These are phyloP conservation scores for Merluccius polli DNA, from an alignment of 2,797 vertebrate species.

Conservation along the genomic window DNA sequence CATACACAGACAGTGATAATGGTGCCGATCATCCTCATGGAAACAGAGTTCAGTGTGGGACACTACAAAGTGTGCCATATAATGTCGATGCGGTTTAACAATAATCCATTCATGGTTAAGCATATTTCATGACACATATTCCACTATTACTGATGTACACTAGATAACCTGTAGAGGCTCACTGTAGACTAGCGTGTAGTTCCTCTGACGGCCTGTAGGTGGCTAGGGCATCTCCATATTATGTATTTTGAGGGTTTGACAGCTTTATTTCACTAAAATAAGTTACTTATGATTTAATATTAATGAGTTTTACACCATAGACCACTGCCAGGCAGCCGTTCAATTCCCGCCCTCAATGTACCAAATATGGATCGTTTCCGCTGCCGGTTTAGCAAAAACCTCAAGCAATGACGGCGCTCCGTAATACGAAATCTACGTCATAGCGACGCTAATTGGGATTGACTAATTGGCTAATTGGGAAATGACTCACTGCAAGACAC, in stretches of 20 bases:
- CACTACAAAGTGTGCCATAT: slow-evolving; percentile 18
- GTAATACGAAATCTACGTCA: background rate
- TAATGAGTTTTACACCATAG: background rate
- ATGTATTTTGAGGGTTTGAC: background rate
- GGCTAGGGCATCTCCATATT: no score
- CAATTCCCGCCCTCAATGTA: background rate
- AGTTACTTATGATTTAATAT: background rate
- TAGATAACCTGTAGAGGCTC: no score
- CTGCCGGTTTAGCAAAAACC: background rate
- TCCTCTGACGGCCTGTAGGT: no score
- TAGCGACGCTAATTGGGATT: no score
- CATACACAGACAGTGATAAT: slow-evolving; percentile 2
- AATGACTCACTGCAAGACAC: background rate
- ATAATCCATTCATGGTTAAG: no score
- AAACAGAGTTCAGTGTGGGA: slow-evolving; percentile 11
- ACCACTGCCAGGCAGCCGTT: background rate
- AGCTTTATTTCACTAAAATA: background rate
- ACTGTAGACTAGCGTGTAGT: no score
- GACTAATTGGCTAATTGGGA: no score
- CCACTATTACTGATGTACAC: no score
- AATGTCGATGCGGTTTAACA: slow-evolving; percentile 6
- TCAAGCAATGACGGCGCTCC: no score
- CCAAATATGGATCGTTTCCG: background rate
- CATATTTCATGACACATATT: no score
- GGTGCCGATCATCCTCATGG: background rate